These are phyloP conservation scores for Drosophila azteca DNA, from an alignment of 1,140 invertebrate genomes.

Conservation along the genomic window DNA sequence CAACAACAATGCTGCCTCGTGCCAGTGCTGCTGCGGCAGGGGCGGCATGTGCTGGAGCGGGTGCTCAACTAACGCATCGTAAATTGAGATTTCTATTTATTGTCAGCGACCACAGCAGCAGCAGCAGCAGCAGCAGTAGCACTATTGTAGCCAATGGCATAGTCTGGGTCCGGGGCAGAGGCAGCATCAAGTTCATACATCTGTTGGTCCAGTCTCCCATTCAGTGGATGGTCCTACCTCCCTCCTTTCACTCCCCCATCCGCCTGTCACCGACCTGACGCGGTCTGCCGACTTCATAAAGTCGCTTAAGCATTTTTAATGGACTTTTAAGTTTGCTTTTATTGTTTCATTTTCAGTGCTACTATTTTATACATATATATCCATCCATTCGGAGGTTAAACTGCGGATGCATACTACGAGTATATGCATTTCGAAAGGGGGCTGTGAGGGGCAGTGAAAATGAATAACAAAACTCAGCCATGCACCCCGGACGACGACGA, in stretches of 20 bases:
- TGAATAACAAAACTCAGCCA: no score
- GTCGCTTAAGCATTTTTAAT: constrained; percentile 76
- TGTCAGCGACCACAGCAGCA: constrained; percentile 50
- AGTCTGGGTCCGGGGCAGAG: background rate
- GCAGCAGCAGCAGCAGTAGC: constrained; percentile 10
- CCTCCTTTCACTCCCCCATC: background rate
- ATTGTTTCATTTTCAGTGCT: constrained; percentile 60
- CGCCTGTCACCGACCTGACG: constrained; percentile 57
- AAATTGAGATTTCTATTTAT: constrained; percentile 82
- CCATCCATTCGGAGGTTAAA: background rate
- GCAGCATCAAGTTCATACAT: constrained; percentile 36
- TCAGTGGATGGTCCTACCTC: constrained; percentile 5
- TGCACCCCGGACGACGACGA: no score
- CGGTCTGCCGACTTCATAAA: constrained; percentile 70
- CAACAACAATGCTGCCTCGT: constrained; percentile 32
- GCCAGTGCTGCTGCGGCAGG: constrained; percentile 28
- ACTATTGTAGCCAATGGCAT: background rate
- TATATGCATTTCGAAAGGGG: no score
- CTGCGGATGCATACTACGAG: no score
- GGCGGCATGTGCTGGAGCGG: background rate
- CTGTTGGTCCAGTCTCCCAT: constrained; percentile 39
- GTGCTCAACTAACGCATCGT: constrained; percentile 70
- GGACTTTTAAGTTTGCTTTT: constrained; percentile 79
- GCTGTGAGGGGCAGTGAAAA: no score
- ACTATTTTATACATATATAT: constrained; percentile 22